Evolutionary conservation across 1,140 invertebrate genomes (phyloP), one percentile per base, ranked within the genome.

Genomic region (Centruroides vittatus): DNA sequence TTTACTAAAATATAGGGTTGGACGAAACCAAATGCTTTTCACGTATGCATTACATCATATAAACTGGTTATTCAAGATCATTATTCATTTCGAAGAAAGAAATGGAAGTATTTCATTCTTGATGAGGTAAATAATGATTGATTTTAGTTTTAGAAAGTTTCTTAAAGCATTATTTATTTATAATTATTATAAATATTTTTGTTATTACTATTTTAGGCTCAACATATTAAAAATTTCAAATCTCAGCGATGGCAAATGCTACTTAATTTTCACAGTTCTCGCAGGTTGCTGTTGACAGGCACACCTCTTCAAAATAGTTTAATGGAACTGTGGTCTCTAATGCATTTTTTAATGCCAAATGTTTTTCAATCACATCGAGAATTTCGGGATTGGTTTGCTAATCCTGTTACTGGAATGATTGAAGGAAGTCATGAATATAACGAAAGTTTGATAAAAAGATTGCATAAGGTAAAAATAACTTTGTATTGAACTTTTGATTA

Each of bases 181-280:
- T 23, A 23, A 23, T 23, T 23, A 2, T 23, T 23, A 23, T 23
- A 23, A 23, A 23, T 23, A 2, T 23, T 23, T 0, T 23, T 23
- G 23, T 23, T 23, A 23, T 23, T 23, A 23, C 23, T 23, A 23
- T 58, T 55, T 12, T 35, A 65, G 63, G 97, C 97, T 34, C 97
- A 99, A 72, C 98, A 99, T 73, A 99, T 99, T 60, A 99, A 99
- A 78, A 99, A 99, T 77, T 99, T 98, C 72, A 98, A 99, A 76
- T 97, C 93, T 11, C 96, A 99, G 73, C 78, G 97, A 55, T 99
- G 97, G 97, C 96, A 99, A 75, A 81, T 95, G 67, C 75, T 99
- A 57, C 77, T 99, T 7, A 98, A 98, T 74, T 98, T 99, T 75
- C 87, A 94, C 71, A 93, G 92, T 8, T 88, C 96, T 73, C 88